A percentile compares a stretch with the other conserved stretches of the same genome.
These are phyloP conservation scores for Trachelus tabidus DNA, from an alignment of 2,888 invertebrate genomes.

Conservation along the genomic window DNA sequence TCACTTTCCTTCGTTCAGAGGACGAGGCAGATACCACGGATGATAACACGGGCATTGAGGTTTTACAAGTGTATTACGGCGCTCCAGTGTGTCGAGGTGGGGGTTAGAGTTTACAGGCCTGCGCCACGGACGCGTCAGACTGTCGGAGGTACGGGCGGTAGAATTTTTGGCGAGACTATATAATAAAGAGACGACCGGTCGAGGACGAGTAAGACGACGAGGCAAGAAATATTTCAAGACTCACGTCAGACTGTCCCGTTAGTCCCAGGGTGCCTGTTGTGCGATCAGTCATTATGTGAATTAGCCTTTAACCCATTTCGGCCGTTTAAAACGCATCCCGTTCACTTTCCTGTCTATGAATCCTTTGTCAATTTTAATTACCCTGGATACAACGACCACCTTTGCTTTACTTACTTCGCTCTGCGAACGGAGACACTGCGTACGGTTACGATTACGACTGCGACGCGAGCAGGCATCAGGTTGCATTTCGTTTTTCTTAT, in stretches of 20 bases:
- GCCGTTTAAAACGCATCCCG: background rate
- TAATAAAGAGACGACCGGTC: background rate
- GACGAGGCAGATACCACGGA: background rate
- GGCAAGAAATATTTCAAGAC: conserved; percentile 46
- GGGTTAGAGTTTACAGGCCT: background rate
- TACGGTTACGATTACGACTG: background rate
- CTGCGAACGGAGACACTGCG: background rate
- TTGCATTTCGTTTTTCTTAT: conserved; percentile 56
- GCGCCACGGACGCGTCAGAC: background rate
- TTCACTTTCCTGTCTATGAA: background rate
- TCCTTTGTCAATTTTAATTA: background rate
- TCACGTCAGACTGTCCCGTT: conserved; percentile 53
- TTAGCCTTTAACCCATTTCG: background rate
- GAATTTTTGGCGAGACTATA: background rate
- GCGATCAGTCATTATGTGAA: background rate
- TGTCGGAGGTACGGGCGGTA: background rate
- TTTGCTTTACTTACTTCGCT: background rate
- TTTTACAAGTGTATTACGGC: background rate
- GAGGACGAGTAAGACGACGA: conserved; percentile 5
- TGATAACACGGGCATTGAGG: background rate
- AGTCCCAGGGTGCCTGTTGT: conserved; percentile 24
- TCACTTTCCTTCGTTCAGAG: background rate
- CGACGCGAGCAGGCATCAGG: background rate
- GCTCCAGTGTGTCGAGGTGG: background rate
- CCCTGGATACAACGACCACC: background rate